Evolutionary conservation across 2,888 invertebrate genomes (phyloP), one percentile per base, ranked within the genome.

Genomic region (Hemistola chrysoprasaria): DNA sequence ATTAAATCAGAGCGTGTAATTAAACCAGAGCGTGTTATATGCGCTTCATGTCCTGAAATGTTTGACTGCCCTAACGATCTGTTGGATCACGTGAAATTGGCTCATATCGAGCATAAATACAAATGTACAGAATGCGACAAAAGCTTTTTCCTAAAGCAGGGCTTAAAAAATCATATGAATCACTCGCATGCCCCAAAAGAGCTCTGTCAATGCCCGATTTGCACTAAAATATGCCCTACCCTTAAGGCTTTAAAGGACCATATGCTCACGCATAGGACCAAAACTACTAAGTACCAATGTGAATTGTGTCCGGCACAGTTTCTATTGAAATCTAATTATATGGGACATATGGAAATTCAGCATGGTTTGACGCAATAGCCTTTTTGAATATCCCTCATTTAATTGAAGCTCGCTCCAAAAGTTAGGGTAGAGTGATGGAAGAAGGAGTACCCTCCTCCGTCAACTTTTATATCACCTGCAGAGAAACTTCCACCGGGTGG

Each of bases 271-370:
- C 34, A 40, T 9, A n/a, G 20, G 8, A n/a, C n/a, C n/a, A 9
- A 31, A n/a, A 10, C 5, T 8, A 16, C 8, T 8, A 20, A 28
- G 16, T 22, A 10, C 21, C 1, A 6, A 1, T 41, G 35, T 20
- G 31, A 41, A 21, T 5, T 41, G 2, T 41, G 41, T 11, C 5
- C 16, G 3, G 3, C 2, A 3, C 2, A 20, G 5, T 35, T 36
- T 11, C 7, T 2, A 1, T 8, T 20, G 2, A 35, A 16, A 16
- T 3, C 16, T 16, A 16, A 16, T 16, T 16, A 16, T 16, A 2
- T 16, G 16, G 16, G 16, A 16, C 16, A 16, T 16, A 16, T 16
- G 16, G 16, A 2, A 3, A 16, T 3, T 4, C 3, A 2, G 4
- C 16, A 16, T 16, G 16, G 16, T 3, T 16, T 16, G 2, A 4